phyloP scores from a whole-genome alignment of 2,113 vertebrate genomes.

The Leptobrachium leishanense region DNA sequence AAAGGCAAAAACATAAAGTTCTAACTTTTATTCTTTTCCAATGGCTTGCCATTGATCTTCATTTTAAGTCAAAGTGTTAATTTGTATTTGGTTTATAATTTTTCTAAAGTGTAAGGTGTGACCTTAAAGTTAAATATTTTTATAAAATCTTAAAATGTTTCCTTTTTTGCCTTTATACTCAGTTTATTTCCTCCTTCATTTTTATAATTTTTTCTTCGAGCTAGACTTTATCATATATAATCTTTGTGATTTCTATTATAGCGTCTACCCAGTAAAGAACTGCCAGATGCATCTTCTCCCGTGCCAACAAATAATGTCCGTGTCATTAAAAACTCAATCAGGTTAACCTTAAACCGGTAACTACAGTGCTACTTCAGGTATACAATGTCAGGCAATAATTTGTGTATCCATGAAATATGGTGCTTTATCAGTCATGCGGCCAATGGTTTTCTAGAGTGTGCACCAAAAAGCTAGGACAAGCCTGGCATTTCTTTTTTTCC shows the following conservation, averaged over 20 bases:
- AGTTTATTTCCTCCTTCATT: background rate
- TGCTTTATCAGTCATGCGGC: background rate
- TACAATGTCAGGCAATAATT: conserved; percentile 53
- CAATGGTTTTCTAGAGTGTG: background rate
- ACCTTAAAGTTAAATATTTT: background rate
- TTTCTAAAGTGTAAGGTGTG: background rate
- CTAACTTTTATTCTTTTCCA: no score
- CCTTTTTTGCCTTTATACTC: background rate
- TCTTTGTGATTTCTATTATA: conserved; percentile 56
- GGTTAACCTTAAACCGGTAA: conserved; percentile 92
- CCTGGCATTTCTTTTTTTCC: no score
- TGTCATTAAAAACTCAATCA: conserved; percentile 94
- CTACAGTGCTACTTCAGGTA: conserved; percentile 65
- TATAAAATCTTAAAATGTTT: background rate
- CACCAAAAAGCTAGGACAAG: conserved; percentile 5
- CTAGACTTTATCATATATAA: background rate
- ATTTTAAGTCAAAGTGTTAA: no score
- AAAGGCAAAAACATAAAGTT: no score
- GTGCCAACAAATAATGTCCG: conserved; percentile 86
- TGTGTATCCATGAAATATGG: background rate
- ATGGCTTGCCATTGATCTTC: no score
- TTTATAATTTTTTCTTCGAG: background rate
- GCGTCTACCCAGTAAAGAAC: conserved; percentile 94
- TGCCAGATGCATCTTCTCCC: conserved; percentile 92
- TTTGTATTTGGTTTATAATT: background rate